Base-by-base conservation (phyloP, 2,797 vertebrate species). In the Pangasius macronema region DNA sequence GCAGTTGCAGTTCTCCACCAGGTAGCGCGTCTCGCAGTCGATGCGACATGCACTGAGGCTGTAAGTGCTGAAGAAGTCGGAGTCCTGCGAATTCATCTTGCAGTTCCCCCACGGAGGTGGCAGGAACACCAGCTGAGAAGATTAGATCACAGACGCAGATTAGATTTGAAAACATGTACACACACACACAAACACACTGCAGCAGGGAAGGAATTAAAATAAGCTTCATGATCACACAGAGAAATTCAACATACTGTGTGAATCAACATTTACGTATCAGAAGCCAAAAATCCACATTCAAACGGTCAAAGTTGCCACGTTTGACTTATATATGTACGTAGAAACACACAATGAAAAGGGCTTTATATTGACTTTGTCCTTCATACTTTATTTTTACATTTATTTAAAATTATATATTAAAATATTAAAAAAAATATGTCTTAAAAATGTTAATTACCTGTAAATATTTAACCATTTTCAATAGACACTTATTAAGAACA, bases 1-100 rank as follows among this genome's bases (percentile, higher is more conserved):
- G 87, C 98, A 99, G 96, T 99, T 99, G 95, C 98, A 99, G 95
- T 99, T 99, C 94, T 99, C 98, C 93, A 99, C 97, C 94, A 99
- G 95, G 95, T 99, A 99, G 14, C 98, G 97, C 0, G 98, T 99
- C 95, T 99, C 98, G n/a, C 98, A 99, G 95, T 99, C 98, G 0
- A 99, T 98, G 89, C 98, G 97, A 84, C 98, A 99, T 67, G 98
- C 98, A 0, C 98, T 97, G 95, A 99, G 98, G 95, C 98, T 99
- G 95, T 99, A 99, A 63, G 95, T 96, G 82, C 98, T 97, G 46
- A 98, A 99, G 93, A 99, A 99, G 94, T 99, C 98, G 0, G 96
- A 98, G 89, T 98, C 97, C 83, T 96, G 97, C 0, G 96, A 95
- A 30, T 96, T 94, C 18, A 97, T 96, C 93, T 97, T 98, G 93